A percentile compares a stretch with the other conserved stretches of the same genome.
Evolutionary conservation across 1,140 invertebrate genomes (phyloP).

Genomic region (Pinna nobilis): DNA sequence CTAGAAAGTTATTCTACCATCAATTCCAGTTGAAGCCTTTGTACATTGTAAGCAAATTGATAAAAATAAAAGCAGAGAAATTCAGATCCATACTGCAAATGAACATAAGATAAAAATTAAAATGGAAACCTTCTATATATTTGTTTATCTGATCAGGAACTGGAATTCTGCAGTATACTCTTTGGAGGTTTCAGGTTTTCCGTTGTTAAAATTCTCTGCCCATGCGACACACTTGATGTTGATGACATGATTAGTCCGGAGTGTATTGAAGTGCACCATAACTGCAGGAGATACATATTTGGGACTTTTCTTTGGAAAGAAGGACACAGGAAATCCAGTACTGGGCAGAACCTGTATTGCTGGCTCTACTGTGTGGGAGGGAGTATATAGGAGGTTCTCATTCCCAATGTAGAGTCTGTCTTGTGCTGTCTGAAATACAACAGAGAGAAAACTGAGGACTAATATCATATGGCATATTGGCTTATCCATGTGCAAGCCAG

Average conservation of each 20-base stretch:
- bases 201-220: background rate
- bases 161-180: slow-evolving; percentile 8
- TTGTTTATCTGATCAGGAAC: too few relatives aligned
- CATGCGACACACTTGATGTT: slow-evolving; percentile 20
- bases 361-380: background rate
- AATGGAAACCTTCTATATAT: too few relatives aligned
- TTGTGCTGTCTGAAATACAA: background rate
- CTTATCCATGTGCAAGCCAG: too few relatives aligned
- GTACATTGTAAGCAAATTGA: too few relatives aligned
- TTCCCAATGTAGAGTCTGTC: background rate
- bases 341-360: background rate
- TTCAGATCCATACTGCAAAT: too few relatives aligned
- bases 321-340: background rate
- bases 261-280: slow-evolving; percentile 16
- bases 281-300: slow-evolving; percentile 9
- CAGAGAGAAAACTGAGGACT: background rate
- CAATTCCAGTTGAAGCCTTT: too few relatives aligned
- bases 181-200: slow-evolving; percentile 5
- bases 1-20: too few relatives aligned
- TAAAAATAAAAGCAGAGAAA: too few relatives aligned
- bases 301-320: background rate
- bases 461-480: background rate
- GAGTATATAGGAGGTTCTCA: background rate
- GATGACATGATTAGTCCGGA: slow-evolving; percentile 6
- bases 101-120: too few relatives aligned